phyloP scores from a whole-genome alignment of 2,113 vertebrate species.

The Amphilophus citrinellus region DNA sequence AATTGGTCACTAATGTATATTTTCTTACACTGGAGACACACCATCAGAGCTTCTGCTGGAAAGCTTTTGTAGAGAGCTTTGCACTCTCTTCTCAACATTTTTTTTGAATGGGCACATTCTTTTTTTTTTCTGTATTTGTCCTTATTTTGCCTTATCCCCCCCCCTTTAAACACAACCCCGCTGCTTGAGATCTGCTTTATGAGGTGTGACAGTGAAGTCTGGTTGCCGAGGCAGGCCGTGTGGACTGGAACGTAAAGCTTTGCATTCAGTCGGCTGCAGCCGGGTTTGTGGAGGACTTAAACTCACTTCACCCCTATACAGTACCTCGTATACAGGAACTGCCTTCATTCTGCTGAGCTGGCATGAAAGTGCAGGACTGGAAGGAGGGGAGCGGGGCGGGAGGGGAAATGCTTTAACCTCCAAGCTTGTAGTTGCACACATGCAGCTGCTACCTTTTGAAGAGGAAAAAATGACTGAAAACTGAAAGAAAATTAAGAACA shows the following conservation, averaged over 20 bases:
- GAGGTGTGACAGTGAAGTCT: conserved; percentile 75
- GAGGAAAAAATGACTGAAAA: conserved; percentile 22
- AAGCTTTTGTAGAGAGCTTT: conserved; percentile 58
- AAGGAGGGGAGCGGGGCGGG: conserved; percentile 11
- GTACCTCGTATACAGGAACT: conserved; percentile 63
- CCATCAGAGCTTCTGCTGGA: conserved; percentile 51
- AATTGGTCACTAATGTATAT: conserved; percentile 56
- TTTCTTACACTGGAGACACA: conserved; percentile 45
- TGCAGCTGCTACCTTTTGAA: conserved; percentile 32
- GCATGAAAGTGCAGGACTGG: conserved; percentile 84
- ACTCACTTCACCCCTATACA: conserved; percentile 64
- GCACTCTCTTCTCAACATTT: conserved; percentile 27
- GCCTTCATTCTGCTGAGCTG: conserved; percentile 86
- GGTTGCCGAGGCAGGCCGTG: conserved; percentile 54
- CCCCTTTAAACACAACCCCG: conserved; percentile 54
- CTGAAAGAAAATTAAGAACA: conserved; percentile 23
- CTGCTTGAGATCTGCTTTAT: conserved; percentile 68
- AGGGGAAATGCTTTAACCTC: conserved; percentile 27
- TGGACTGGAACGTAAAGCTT: conserved; percentile 70
- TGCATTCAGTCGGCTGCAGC: conserved; percentile 66
- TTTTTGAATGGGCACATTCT: conserved; percentile 56
- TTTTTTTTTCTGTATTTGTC: conserved; percentile 69
- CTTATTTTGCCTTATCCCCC: conserved; percentile 68
- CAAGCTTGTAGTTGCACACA: conserved; percentile 35
- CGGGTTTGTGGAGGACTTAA: conserved; percentile 60